Evolutionary conservation across 1,140 invertebrate species (phyloP), one percentile per base, ranked within the genome.

Genomic region (Dendroctonus ponderosae): DNA sequence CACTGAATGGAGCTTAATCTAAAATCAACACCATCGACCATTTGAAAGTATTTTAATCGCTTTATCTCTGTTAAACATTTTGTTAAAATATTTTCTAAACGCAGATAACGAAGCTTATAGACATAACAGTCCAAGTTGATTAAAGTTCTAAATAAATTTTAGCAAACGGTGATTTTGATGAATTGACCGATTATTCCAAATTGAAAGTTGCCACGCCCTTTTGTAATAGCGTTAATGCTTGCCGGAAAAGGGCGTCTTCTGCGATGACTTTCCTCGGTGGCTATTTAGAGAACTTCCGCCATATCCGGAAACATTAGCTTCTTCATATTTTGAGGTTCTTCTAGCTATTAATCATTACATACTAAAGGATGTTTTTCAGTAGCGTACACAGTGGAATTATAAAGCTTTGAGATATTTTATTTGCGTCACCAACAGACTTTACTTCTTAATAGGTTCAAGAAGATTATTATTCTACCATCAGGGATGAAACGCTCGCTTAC

Each of bases 221-320:
- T 74, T 66, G 70, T 76, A 75, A 74, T 77, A 74, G 70, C 57
- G 70, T 72, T 77, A 77, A 76, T 76, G 75, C 69, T 68, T 71
- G 60, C 75, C 72, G 76, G 76, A 77, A 77, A 63, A 74, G 74
- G 75, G 76, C 74, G 76, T 71, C 74, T 68, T 68, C 63, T 53
- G 61, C 58, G 53, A 65, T 68, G 66, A 40, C 68, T 62, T 56
- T 62, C 57, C 68, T 69, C 69, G 63, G 69, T 63, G 64, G 72
- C 76, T 72, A 76, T 77, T 77, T 77, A 76, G 71, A 67, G 69
- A 68, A 72, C 70, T 76, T 77, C 76, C 76, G 74, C 71, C 65
- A 67, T 66, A 70, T 70, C 74, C 71, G 76, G 75, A 77, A 77
- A 77, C 76, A 76, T 77, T 76, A 76, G 74, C 74, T 60, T 69